Percentiles rank a stretch among this genome's conserved stretches.
phyloP scores from a whole-genome alignment of 2,113 vertebrate species.

The Galeopterus variegatus region DNA sequence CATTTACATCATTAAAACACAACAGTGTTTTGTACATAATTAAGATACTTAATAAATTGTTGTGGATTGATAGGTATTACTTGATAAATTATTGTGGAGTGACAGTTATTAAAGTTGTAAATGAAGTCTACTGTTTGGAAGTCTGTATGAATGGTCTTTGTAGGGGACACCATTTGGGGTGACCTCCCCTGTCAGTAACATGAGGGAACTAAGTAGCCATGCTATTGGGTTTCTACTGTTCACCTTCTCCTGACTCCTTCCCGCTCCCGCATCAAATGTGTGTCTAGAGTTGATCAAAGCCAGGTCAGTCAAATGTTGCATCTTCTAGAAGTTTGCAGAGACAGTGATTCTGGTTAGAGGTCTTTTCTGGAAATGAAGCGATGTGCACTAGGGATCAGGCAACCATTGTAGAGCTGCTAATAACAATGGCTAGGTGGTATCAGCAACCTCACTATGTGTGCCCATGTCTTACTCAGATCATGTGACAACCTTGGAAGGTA shows the following conservation, averaged over 20 bases:
- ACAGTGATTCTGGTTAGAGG: neutral
- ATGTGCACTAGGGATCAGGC: neutral
- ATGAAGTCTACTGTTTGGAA: neutral
- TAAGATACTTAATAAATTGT: neutral
- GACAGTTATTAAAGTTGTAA: neutral
- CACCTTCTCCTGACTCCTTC: neutral
- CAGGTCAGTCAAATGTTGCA: neutral
- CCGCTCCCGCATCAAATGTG: no score
- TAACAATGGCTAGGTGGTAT: neutral
- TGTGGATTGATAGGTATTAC: neutral
- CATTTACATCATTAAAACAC: neutral
- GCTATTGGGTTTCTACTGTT: neutral
- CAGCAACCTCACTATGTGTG: neutral
- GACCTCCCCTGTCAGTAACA: neutral
- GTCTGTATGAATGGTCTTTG: neutral
- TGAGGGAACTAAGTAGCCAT: neutral
- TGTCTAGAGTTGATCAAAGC: neutral
- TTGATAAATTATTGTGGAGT: neutral
- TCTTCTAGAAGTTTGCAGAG: constrained; percentile 35
- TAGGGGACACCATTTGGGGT: neutral
- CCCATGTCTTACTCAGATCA: neutral
- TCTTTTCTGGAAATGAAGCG: neutral
- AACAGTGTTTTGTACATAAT: neutral
- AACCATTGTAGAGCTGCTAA: neutral
- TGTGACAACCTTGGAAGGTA: neutral